Conservation (phyloP, 2,888 invertebrate genomes). For the Bombyx huttoni region DNA sequence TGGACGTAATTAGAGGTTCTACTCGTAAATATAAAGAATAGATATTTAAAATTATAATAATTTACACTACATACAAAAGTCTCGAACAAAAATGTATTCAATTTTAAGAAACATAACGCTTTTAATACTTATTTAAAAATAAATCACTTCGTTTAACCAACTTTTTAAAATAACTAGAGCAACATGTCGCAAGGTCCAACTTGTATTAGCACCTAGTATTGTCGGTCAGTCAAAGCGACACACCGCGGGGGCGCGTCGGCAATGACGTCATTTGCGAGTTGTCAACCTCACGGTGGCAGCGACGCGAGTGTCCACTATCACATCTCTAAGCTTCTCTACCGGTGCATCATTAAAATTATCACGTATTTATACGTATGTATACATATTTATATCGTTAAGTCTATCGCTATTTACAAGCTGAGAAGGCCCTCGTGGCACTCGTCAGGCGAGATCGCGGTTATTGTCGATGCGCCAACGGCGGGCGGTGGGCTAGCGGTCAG, state of each 20-base stretch:
- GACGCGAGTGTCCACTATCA: constrained; percentile 53
- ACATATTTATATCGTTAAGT: constrained; percentile 50
- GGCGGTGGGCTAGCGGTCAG: constrained; percentile 71
- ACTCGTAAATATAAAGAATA: constrained; percentile 50
- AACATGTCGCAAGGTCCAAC: constrained; percentile 64
- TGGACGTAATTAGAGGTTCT: constrained; percentile 60
- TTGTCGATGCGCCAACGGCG: constrained; percentile 69
- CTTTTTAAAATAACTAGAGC: constrained; percentile 52
- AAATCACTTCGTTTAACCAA: constrained; percentile 54
- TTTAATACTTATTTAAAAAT: constrained; percentile 55
- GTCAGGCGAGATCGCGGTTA: constrained; percentile 49
- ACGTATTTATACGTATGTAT: constrained; percentile 66
- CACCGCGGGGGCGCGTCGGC: constrained; percentile 13
- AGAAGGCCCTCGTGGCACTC: constrained; percentile 44
- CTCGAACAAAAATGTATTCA: constrained; percentile 48
- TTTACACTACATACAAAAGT: constrained; percentile 62
- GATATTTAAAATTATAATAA: constrained; percentile 47
- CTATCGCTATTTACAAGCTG: constrained; percentile 60
- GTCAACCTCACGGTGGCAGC: constrained; percentile 41
- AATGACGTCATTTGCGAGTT: constrained; percentile 47
- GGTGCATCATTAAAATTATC: constrained; percentile 67
- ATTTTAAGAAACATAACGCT: constrained; percentile 59
- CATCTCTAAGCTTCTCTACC: constrained; percentile 68
- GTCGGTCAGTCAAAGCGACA: constrained; percentile 55
- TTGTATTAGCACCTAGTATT: constrained; percentile 70